Evolutionary conservation across 2,797 vertebrate species (phyloP), one percentile per base, ranked within the genome.

Genomic region (Hydrophis major): DNA sequence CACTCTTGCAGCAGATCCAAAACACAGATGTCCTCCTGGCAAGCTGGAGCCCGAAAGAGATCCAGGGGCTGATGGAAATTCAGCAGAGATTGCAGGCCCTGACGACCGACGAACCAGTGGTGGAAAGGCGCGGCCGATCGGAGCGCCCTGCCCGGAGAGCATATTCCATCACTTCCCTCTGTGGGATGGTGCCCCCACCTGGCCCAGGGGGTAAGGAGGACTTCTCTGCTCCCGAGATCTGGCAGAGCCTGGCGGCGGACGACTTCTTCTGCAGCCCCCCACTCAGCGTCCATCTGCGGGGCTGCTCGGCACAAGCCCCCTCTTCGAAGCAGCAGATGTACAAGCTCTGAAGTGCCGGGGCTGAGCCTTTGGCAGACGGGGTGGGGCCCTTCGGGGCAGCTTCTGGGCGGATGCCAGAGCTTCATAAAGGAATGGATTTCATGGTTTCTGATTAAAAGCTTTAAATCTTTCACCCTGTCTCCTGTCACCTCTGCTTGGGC

Each of bases 161-260:
- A 1, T 4, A 28, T 5, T 91, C 91, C 7, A 7, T 25, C 87
- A 86, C 92, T 0, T 2, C 90, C 28, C 89, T 88, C 86, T 53
- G 25, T 0, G 0, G 56, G 4, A 0, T 4, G 0, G 1, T 0
- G 0, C 4, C 47, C 0, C 88, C 78, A 0, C 5, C 56, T 0
- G 22, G 2, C 6, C 27, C 56, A 1, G 47, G 3, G 2, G 42
- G 59, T 6, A 8, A 0, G 14, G 56, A 60, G 89, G 59, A 42
- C 47, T 10, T 89, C 0, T 11, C 13, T 2, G 4, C 88, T 69
- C 89, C 37, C 10, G 89, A 0, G 0, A 0, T 0, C 0, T 69
- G 61, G 59, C 27, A 60, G 0, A 0, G 6, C 5, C 66, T 92
- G 37, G 28, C 55, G 20, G 92, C 57, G 32, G 56, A 92, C 0